Evolutionary conservation across 2,888 invertebrate genomes (phyloP), one percentile per base, ranked within the genome.

Genomic region (Galerucella nymphaeae): DNA sequence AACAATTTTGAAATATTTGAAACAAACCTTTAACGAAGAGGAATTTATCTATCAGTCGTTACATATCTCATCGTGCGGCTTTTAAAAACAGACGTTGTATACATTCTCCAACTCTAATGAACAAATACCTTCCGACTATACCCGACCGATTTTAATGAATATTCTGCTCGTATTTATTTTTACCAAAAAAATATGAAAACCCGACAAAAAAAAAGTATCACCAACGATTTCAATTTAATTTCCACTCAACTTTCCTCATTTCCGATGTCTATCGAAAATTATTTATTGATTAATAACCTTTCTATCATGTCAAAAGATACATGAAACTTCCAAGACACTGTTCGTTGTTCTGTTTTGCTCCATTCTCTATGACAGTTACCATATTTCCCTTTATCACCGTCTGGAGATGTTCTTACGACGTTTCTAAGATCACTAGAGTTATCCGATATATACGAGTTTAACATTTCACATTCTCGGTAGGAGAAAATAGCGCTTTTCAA

Each of bases 371-470:
- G 57, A 57, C 57, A 57, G 18, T 57, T 57, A 57, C 57, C 57
- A 57, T 57, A 57, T 57, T 57, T 57, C 57, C 57, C 14, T 11
- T 57, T 57, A 57, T 57, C 57, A 23, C 23, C 23, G 57, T 57
- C 57, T 57, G 57, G 57, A 57, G 57, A 57, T 57, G 18, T 57
- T 23, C 57, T 57, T 20, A 14, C 18, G 57, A 57, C 57, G 23
- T 57, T 57, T 57, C 57, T 55, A 18, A 55, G 55, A 11, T 45
- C 14, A 45, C 45, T 6, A 30, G 45, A 45, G 45, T 10, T 45
- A 13, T 45, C 45, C 45, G 13, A 45, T 45, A 45, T 30, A 30
- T 30, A 30, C 6, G 30, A 8, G 42, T 45, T 13, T 57, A 57
- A 57, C 57, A 57, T 57, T 8, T 13, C 23, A 13, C 57, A 57